Conservation (phyloP, 2,113 vertebrate species). For the Coregonus clupeaformis region DNA sequence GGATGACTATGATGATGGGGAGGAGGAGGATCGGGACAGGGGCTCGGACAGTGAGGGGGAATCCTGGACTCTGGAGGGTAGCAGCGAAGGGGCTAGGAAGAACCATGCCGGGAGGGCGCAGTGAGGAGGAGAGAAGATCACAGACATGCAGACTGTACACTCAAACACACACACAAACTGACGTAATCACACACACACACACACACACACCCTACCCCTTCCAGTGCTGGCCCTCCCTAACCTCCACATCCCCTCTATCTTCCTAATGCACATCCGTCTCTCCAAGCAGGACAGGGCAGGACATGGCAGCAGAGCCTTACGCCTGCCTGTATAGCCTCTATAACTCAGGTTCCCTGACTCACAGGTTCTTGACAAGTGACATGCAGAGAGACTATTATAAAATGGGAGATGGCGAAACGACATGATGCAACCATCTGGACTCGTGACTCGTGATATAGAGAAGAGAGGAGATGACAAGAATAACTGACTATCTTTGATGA, state of each 20-base stretch:
- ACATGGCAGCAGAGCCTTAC: constrained; percentile 40
- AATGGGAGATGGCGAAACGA: constrained; percentile 40
- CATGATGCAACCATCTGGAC: constrained; percentile 45
- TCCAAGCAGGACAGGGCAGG: constrained; percentile 31
- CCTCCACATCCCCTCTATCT: constrained; percentile 14
- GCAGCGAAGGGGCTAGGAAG: constrained; percentile 68
- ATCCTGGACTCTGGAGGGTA: constrained; percentile 66
- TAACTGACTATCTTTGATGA: constrained; percentile 64
- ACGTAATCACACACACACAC: constrained; percentile 1
- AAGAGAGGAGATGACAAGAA: constrained; percentile 38
- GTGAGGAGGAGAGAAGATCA: constrained; percentile 51
- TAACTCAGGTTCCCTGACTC: constrained; percentile 67
- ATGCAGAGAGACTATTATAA: constrained; percentile 22
- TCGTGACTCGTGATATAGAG: constrained; percentile 32
- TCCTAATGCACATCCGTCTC: constrained; percentile 57
- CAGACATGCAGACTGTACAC: too few relatives aligned
- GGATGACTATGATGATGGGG: constrained; percentile 68
- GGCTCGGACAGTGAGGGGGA: constrained; percentile 78
- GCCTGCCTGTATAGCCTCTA: constrained; percentile 57
- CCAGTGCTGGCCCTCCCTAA: constrained; percentile 56
- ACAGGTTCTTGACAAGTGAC: constrained; percentile 69
- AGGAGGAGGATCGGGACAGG: constrained; percentile 56
- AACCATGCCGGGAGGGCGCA: constrained; percentile 69
- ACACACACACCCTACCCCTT: constrained; percentile 33
- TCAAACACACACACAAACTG: constrained; percentile 28